phyloP scores from a whole-genome alignment of 2,797 vertebrate genomes.

The Urophycis tenuis region DNA sequence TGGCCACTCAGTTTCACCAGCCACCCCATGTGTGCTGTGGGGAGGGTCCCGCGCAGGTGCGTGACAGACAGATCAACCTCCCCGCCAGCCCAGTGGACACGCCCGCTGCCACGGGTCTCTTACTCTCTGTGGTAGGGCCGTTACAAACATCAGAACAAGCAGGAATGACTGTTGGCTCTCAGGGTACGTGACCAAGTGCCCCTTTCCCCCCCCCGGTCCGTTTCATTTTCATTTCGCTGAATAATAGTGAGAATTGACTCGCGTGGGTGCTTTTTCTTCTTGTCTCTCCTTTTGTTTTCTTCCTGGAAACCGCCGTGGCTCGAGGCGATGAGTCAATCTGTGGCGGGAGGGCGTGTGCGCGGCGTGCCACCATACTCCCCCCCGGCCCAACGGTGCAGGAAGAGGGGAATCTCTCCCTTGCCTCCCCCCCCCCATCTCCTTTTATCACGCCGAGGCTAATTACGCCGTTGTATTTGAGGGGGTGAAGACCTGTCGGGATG shows the following conservation, averaged over 20 bases:
- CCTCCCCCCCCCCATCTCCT: neutral
- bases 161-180: no score
- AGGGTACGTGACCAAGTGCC: no score
- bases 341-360: conserved; percentile 21
- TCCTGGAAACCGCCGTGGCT: conserved; percentile 14
- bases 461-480: conserved; percentile 24
- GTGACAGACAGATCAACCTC: no score
- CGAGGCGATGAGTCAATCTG: conserved; percentile 41
- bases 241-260: conserved; percentile 27
- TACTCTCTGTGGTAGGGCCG: no score
- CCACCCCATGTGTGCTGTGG: no score
- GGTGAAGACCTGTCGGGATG: neutral
- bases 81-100: no score
- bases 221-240: conserved; percentile 18
- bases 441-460: neutral
- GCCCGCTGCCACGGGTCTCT: no score
- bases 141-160: no score
- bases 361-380: conserved; percentile 13
- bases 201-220: no score
- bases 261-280: neutral
- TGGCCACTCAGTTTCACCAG: no score
- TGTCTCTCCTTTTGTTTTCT: neutral
- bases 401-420: neutral
- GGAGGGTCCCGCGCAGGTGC: no score
- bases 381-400: conserved; percentile 12